These are phyloP conservation scores for Ataeniobius toweri DNA, from an alignment of 2,797 vertebrate species.

Conservation along the genomic window DNA sequence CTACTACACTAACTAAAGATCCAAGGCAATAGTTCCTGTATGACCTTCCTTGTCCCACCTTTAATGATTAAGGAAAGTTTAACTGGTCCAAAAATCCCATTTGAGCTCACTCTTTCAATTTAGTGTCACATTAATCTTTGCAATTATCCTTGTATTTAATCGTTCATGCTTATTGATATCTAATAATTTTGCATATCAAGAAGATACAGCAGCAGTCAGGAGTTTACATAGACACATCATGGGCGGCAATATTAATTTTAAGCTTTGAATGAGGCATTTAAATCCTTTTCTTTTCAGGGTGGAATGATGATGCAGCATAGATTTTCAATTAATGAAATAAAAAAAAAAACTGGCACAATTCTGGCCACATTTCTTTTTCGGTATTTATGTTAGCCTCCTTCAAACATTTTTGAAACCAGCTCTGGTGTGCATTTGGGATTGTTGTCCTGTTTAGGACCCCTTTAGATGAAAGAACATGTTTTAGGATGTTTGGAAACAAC, in stretches of 20 bases:
- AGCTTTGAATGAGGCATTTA: background rate
- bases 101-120: background rate
- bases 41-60: background rate
- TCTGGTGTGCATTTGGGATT: background rate
- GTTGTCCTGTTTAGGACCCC: background rate
- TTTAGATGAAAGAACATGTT: too few species aligned
- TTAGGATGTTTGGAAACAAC: too few species aligned
- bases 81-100: background rate
- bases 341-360: background rate
- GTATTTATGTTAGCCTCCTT: background rate
- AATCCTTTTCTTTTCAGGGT: background rate
- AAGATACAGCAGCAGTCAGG: background rate
- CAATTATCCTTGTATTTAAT: too few species aligned
- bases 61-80: background rate
- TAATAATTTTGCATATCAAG: background rate
- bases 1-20: background rate
- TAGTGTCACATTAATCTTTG: background rate
- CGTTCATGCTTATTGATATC: too few species aligned
- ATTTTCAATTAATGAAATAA: background rate
- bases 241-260: background rate
- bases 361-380: too few species aligned
- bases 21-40: background rate
- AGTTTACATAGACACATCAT: background rate
- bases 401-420: background rate
- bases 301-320: background rate